Conservation (phyloP, 1,140 invertebrate species). For the Bombus waltoni region DNA sequence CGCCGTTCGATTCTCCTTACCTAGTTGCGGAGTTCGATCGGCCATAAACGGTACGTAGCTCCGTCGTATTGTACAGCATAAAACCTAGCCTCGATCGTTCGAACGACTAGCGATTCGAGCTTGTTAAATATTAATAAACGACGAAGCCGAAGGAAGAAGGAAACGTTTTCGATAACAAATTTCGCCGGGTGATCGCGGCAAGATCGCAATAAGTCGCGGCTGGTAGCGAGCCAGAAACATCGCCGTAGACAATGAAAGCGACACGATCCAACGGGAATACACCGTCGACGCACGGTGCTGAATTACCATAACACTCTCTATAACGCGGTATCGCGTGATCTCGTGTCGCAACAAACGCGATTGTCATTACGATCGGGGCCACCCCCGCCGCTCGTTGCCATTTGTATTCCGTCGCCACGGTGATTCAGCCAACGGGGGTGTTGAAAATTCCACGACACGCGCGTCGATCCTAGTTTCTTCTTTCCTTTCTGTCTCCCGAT, state of each 20-base stretch:
- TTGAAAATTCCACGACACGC: conserved; percentile 14
- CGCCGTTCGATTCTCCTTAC: not conserved
- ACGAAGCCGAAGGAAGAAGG: not conserved
- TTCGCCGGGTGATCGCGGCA: not conserved
- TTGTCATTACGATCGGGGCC: conserved; percentile 24
- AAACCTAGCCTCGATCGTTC: not conserved
- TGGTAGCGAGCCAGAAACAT: conserved; percentile 30
- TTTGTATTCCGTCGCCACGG: conserved; percentile 33
- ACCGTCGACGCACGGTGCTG: conserved; percentile 1
- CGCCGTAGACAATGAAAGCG: conserved; percentile 29
- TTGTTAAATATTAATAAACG: conserved; percentile 47
- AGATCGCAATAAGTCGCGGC: conserved; percentile 30
- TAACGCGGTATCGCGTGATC: conserved; percentile 52
- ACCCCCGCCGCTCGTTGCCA: not conserved
- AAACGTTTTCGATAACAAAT: conserved; percentile 28
- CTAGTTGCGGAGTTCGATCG: not conserved
- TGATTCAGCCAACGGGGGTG: not conserved
- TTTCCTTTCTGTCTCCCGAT: not conserved
- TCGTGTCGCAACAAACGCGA: conserved; percentile 43
- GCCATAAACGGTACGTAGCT: not conserved
- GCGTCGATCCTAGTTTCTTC: not conserved
- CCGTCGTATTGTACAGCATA: not conserved
- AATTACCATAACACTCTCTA: conserved; percentile 57
- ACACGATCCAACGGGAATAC: conserved; percentile 39
- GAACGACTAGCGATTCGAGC: not conserved